These are phyloP conservation scores for Chrosomus eos DNA, from an alignment of 2,797 vertebrate species.

Conservation along the genomic window DNA sequence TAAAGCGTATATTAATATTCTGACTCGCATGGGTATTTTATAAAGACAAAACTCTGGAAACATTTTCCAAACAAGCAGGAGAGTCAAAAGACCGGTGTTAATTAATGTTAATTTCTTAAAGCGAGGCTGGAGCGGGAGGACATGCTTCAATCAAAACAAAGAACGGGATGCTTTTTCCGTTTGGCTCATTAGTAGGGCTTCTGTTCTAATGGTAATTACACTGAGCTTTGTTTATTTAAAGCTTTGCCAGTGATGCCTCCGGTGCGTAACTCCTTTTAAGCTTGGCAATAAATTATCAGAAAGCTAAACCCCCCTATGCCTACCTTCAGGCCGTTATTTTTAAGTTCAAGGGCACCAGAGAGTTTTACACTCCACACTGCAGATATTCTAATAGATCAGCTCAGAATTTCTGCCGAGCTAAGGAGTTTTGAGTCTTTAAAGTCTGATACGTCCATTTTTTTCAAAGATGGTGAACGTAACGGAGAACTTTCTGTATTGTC, in stretches of 20 bases:
- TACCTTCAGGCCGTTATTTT: constrained; percentile 27
- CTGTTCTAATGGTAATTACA: constrained; percentile 39
- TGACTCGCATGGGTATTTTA: background rate
- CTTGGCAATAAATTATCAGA: constrained; percentile 45
- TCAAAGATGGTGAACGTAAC: constrained; percentile 10
- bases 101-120: constrained; percentile 53
- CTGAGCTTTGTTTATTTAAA: constrained; percentile 45
- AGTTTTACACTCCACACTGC: constrained; percentile 22
- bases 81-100: constrained; percentile 33
- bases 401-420: constrained; percentile 33
- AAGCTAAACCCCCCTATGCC: constrained; percentile 37
- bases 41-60: constrained; percentile 13
- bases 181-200: constrained; percentile 34
- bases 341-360: constrained; percentile 36
- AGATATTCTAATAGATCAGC: constrained; percentile 51
- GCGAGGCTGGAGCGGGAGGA: background rate
- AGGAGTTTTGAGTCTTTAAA: constrained; percentile 38
- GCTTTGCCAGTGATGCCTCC: constrained; percentile 45
- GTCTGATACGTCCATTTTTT: constrained; percentile 11
- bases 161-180: constrained; percentile 32
- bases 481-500: background rate
- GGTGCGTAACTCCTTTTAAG: constrained; percentile 37
- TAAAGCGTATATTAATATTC: background rate
- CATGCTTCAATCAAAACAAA: constrained; percentile 50
- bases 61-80: constrained; percentile 23